These are phyloP conservation scores for Murina feae DNA, from an alignment of 2,113 vertebrate species.

Conservation along the genomic window DNA sequence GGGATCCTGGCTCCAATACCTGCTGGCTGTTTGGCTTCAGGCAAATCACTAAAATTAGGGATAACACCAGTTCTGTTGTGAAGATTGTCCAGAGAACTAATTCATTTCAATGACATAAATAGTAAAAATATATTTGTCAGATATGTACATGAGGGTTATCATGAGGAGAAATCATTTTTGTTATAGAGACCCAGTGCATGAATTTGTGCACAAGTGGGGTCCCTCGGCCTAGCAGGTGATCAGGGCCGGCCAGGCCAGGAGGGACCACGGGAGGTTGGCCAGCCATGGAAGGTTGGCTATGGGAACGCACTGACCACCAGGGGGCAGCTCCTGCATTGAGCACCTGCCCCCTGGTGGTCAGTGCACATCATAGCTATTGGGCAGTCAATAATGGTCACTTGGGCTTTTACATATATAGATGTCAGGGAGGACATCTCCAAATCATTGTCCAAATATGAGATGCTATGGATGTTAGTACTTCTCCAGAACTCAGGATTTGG, in stretches of 20 bases:
- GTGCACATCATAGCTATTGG: too few relatives aligned
- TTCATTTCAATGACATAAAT: background rate
- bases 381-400: too few relatives aligned
- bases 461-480: background rate
- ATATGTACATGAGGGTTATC: background rate
- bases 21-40: background rate
- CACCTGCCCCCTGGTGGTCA: too few relatives aligned
- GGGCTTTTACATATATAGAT: background rate
- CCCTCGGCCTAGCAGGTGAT: too few relatives aligned
- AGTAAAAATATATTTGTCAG: background rate
- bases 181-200: too few relatives aligned
- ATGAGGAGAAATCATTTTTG: background rate
- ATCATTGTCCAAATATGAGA: background rate
- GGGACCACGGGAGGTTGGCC: too few relatives aligned
- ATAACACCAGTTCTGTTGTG: background rate
- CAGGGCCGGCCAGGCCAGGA: too few relatives aligned
- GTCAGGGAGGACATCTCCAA: background rate
- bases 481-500: background rate
- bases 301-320: too few relatives aligned
- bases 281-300: too few relatives aligned
- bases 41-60: background rate
- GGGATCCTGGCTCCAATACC: background rate
- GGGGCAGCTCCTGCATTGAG: too few relatives aligned
- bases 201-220: too few relatives aligned
- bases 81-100: background rate